Evolutionary conservation across 2,888 invertebrate species (phyloP).

Genomic region (Dolichopus griseipennis): DNA sequence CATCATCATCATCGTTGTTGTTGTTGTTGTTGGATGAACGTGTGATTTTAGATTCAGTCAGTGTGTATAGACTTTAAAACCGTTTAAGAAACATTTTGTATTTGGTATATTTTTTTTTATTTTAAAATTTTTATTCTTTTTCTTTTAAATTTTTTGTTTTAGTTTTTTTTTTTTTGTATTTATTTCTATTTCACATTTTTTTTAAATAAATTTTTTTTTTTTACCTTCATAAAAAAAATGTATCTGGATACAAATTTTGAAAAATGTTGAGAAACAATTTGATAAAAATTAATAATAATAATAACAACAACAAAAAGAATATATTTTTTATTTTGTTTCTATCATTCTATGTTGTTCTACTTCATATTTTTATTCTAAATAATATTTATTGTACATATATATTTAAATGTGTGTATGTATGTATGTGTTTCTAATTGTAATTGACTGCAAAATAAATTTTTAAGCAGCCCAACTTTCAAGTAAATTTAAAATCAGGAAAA

Average conservation of each 20-base stretch:
- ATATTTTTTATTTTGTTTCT: no score
- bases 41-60: neutral
- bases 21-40: neutral
- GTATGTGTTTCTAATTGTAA: neutral
- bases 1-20: neutral
- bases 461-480: neutral
- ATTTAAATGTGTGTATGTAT: no score
- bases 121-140: neutral
- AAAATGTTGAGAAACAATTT: constrained; percentile 4
- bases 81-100: neutral
- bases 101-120: neutral
- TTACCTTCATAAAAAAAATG: neutral
- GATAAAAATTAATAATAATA: neutral
- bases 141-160: no score
- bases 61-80: neutral
- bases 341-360: no score
- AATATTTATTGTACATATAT: no score
- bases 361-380: no score
- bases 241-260: constrained; percentile 5
- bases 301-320: no score
- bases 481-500: neutral
- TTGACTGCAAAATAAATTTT: neutral
- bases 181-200: neutral
- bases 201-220: neutral
- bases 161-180: neutral